Conservation (phyloP, 2,888 invertebrate species). For the Leucophenga montana region DNA sequence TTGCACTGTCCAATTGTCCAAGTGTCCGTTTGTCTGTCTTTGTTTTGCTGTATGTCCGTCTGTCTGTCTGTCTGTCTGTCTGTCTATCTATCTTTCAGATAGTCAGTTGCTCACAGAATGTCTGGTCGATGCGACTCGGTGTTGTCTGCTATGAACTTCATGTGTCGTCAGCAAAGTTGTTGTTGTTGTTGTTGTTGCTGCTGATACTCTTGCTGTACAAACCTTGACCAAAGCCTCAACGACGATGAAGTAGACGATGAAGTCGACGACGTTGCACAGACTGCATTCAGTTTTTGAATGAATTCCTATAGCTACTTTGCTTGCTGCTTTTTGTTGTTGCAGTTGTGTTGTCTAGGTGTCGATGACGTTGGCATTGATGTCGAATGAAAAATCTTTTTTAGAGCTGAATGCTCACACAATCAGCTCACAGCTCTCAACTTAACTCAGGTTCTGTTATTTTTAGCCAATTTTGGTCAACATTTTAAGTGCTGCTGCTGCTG, state of each 20-base stretch:
- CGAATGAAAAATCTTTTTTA: conserved; percentile 19
- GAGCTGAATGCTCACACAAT: too few relatives aligned
- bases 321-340: conserved; percentile 28
- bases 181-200: conserved; percentile 7
- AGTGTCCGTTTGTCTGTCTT: background rate
- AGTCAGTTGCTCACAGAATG: background rate
- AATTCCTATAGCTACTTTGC: conserved; percentile 34
- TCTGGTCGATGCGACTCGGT: conserved; percentile 2
- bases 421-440: background rate
- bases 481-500: conserved; percentile 59
- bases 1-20: background rate
- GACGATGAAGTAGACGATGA: background rate
- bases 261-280: conserved; percentile 2
- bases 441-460: conserved; percentile 40
- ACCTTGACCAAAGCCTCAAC: conserved; percentile 19
- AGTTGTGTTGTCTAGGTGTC: conserved; percentile 58
- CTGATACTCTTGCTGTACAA: background rate
- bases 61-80: background rate
- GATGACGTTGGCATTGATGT: conserved; percentile 57
- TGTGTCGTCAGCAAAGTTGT: conserved; percentile 18
- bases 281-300: conserved; percentile 12
- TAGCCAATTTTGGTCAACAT: conserved; percentile 66
- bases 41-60: background rate
- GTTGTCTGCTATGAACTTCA: conserved; percentile 25
- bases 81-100: background rate